Conservation (phyloP, 2,797 vertebrate genomes). For the Oryzias dopingdopingensis region DNA sequence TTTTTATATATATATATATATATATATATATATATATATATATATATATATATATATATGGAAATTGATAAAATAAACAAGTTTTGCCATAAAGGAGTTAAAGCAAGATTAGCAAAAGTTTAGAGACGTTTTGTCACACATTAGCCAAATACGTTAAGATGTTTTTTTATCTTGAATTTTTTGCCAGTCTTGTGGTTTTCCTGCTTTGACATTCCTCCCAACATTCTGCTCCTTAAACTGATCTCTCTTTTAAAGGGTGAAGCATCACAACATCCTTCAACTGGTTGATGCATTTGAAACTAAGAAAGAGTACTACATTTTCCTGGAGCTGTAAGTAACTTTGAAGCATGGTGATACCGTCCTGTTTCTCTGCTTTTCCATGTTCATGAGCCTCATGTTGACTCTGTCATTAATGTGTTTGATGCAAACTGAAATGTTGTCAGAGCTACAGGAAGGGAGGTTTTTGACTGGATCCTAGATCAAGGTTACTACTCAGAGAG, state of each 20-base stretch:
- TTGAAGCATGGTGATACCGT: background rate
- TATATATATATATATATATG: too few species aligned
- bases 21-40: too few species aligned
- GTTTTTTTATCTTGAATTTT: background rate
- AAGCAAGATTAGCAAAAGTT: too few species aligned
- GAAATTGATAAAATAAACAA: too few species aligned
- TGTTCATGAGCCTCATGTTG: background rate
- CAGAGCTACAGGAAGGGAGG: slow-evolving; percentile 95
- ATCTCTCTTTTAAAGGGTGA: slow-evolving; percentile 81
- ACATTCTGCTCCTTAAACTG: background rate
- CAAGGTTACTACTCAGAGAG: slow-evolving; percentile 98
- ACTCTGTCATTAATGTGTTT: slow-evolving; percentile 10
- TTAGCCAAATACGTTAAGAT: too few species aligned
- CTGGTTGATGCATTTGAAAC: slow-evolving; percentile 96
- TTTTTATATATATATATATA: too few species aligned
- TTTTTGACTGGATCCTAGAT: slow-evolving; percentile 99
- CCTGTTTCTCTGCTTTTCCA: background rate
- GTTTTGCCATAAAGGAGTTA: too few species aligned
- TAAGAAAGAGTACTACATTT: slow-evolving; percentile 96
- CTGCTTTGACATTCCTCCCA: slow-evolving; percentile 2
- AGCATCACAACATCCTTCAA: slow-evolving; percentile 96
- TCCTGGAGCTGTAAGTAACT: slow-evolving; percentile 94
- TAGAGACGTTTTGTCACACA: too few species aligned
- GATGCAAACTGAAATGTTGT: slow-evolving; percentile 36
- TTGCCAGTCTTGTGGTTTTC: background rate